Evolutionary conservation across 2,113 vertebrate species (phyloP).

Genomic region (Pseudolaguvia tuberculata): DNA sequence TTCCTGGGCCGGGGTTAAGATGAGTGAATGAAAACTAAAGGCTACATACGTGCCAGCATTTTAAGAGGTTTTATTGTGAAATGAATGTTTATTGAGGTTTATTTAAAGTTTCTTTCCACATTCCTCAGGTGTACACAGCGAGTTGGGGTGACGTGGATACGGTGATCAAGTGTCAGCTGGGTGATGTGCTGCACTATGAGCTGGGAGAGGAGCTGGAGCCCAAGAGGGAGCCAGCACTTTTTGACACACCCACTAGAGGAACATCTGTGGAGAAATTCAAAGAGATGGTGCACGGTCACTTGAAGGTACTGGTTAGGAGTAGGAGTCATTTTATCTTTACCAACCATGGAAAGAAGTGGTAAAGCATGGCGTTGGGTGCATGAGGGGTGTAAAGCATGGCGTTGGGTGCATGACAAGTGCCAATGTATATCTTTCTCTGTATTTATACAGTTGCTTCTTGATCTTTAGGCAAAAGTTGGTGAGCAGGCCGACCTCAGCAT

Average conservation of each 20-base stretch:
- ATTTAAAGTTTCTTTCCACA: not conserved
- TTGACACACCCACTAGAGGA: constrained; percentile 89
- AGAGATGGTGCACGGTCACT: constrained; percentile 89
- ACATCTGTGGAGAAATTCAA: constrained; percentile 96
- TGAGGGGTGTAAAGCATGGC: not conserved
- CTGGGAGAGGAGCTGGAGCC: constrained; percentile 83
- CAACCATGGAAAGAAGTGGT: not conserved
- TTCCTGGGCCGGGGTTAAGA: no score
- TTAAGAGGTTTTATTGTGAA: no score
- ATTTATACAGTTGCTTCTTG: not conserved
- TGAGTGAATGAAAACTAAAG: no score
- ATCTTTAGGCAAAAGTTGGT: constrained; percentile 80
- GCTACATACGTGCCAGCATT: no score
- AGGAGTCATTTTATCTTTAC: no score
- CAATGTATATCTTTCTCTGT: not conserved
- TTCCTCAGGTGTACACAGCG: constrained; percentile 82
- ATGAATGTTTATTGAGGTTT: no score
- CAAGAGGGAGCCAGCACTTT: constrained; percentile 79
- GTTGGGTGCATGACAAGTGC: not conserved
- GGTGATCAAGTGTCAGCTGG: constrained; percentile 93
- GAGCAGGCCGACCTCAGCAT: constrained; percentile 88
- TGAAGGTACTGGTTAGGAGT: constrained; percentile 72
- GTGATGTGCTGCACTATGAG: constrained; percentile 77
- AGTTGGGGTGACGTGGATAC: constrained; percentile 89
- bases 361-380: not conserved